Percentiles rank a stretch among this genome's conserved stretches.
Conservation (phyloP, 2,113 vertebrate genomes). For the Scortum barcoo region DNA sequence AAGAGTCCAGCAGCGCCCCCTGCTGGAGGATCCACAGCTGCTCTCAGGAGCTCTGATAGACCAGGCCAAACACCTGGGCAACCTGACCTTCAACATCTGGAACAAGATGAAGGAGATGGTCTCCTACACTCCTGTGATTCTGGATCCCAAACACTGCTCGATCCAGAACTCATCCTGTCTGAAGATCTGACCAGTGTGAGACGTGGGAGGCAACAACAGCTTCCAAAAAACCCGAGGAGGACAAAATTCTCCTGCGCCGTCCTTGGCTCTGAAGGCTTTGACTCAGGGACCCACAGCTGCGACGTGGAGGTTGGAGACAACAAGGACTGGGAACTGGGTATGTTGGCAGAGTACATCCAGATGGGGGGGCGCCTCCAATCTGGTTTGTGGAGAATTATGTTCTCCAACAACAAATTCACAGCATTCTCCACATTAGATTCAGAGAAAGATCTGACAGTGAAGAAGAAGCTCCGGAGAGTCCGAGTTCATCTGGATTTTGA, state of each 20-base stretch:
- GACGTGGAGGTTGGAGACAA: conserved; percentile 38
- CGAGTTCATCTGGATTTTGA: conserved; percentile 54
- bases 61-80: conserved; percentile 54
- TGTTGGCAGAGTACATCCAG: conserved; percentile 26
- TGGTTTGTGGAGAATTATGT: conserved; percentile 55
- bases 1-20: conserved; percentile 32
- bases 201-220: neutral
- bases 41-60: conserved; percentile 57
- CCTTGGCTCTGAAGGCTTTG: conserved; percentile 33
- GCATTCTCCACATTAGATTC: conserved; percentile 8
- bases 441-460: conserved; percentile 23
- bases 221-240: conserved; percentile 45
- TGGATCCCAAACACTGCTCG: conserved; percentile 62
- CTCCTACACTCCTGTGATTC: conserved; percentile 47
- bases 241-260: conserved; percentile 46
- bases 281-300: conserved; percentile 50
- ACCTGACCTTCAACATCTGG: conserved; percentile 58
- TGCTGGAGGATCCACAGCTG: conserved; percentile 37
- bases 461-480: neutral
- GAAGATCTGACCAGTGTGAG: conserved; percentile 35
- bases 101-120: conserved; percentile 45
- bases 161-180: conserved; percentile 36
- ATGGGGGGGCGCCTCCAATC: neutral
- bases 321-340: conserved; percentile 62
- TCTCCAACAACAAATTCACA: conserved; percentile 21